Percentiles rank a stretch among this genome's conserved stretches.
These are phyloP conservation scores for Conops quadrifasciatus DNA, from an alignment of 2,888 invertebrate species.

Conservation along the genomic window DNA sequence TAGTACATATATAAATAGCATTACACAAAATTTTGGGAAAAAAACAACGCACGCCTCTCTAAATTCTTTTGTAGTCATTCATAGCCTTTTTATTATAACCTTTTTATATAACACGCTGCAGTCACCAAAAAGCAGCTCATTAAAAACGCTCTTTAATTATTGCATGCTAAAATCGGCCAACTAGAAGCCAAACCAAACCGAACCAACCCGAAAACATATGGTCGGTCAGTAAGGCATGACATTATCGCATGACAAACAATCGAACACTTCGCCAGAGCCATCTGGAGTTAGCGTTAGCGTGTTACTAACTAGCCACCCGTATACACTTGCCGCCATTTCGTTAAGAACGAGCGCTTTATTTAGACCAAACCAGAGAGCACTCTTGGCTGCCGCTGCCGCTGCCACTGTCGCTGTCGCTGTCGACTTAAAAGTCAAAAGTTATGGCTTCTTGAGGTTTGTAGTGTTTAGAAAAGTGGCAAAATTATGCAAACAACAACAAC, in stretches of 20 bases:
- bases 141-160: neutral
- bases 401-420: constrained; percentile 9
- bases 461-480: constrained; percentile 5
- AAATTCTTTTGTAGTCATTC: no score
- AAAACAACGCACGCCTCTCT: no score
- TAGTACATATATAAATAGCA: no score
- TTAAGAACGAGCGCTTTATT: no score
- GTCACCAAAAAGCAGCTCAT: constrained; percentile 3
- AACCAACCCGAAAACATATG: no score
- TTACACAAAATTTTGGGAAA: no score
- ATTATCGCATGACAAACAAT: neutral
- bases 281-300: constrained; percentile 10
- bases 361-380: no score
- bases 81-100: no score
- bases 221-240: constrained; percentile 2
- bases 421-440: constrained; percentile 30
- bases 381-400: neutral
- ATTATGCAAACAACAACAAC: neutral
- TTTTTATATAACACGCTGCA: neutral
- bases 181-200: neutral
- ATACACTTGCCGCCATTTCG: neutral
- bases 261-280: constrained; percentile 8
- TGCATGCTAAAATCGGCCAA: neutral
- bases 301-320: neutral
- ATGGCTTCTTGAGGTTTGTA: neutral